Evolutionary conservation across 2,797 vertebrate genomes (phyloP).

Genomic region (Thaleichthys pacificus): DNA sequence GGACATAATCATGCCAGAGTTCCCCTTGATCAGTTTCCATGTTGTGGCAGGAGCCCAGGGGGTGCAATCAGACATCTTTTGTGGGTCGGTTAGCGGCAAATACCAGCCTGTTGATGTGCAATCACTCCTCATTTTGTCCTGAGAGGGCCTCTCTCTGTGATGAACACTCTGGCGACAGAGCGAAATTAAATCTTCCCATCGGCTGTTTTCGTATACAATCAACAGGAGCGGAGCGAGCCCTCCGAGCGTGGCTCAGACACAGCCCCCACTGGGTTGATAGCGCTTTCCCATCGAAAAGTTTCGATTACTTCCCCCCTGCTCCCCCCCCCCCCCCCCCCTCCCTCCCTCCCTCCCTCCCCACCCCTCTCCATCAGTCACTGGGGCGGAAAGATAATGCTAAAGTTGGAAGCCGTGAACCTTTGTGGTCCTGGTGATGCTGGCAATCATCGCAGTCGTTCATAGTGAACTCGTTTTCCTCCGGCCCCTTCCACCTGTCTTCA

Average conservation of each 20-base stretch:
- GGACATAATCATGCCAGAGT: slow-evolving; percentile 44
- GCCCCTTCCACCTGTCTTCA: no score
- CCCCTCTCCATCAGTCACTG: background rate
- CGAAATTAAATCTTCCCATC: slow-evolving; percentile 4
- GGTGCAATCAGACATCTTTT: slow-evolving; percentile 59
- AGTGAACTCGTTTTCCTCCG: background rate
- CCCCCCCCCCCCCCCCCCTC: background rate
- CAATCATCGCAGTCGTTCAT: background rate
- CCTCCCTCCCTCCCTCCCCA: background rate
- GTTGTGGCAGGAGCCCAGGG: slow-evolving; percentile 34
- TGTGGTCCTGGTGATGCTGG: no score
- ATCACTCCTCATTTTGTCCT: slow-evolving; percentile 55
- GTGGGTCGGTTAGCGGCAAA: slow-evolving; percentile 51
- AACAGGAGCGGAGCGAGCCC: slow-evolving; percentile 20
- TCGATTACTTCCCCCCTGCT: background rate
- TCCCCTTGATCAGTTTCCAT: slow-evolving; percentile 12
- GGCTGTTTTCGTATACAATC: slow-evolving; percentile 40
- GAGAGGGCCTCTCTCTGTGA: slow-evolving; percentile 32
- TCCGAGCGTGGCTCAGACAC: background rate
- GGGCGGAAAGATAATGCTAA: background rate
- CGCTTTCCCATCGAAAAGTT: background rate
- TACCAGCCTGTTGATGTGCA: slow-evolving; percentile 55
- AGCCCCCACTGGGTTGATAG: background rate
- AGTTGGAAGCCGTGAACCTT: background rate
- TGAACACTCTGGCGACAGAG: slow-evolving; percentile 1